Conservation (phyloP, 2,888 invertebrate genomes). For the Cheilosia impressa region DNA sequence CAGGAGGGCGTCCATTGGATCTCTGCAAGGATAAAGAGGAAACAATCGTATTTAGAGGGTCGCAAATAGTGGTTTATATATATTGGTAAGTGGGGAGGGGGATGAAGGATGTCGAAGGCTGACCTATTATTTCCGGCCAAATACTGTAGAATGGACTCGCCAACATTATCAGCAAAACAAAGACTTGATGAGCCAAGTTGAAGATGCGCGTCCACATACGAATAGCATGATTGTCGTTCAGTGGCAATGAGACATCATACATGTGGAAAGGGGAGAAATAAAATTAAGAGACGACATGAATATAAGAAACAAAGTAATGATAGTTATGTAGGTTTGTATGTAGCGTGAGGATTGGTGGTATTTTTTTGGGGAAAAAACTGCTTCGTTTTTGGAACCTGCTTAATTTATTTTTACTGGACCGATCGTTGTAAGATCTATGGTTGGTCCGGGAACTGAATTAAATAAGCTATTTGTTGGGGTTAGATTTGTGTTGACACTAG, state of each 20-base stretch:
- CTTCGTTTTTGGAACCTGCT: neutral
- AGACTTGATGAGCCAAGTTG: slow-evolving; percentile 51
- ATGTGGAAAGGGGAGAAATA: slow-evolving; percentile 68
- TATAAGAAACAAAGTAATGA: slow-evolving; percentile 48
- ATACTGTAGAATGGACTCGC: slow-evolving; percentile 65
- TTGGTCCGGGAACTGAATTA: neutral
- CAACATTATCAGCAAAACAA: slow-evolving; percentile 69
- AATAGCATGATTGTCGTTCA: slow-evolving; percentile 25
- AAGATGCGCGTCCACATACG: slow-evolving; percentile 34
- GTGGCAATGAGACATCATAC: slow-evolving; percentile 52
- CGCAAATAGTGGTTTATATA: neutral
- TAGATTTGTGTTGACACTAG: no score
- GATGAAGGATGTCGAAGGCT: slow-evolving; percentile 13
- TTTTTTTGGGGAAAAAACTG: neutral
- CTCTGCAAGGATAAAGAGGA: slow-evolving; percentile 78
- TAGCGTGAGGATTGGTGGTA: neutral
- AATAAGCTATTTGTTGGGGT: no score
- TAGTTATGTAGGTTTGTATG: slow-evolving; percentile 6
- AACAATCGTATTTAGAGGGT: neutral
- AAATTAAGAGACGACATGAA: slow-evolving; percentile 64
- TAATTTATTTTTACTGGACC: neutral
- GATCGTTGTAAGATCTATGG: neutral
- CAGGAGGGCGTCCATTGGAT: slow-evolving; percentile 83
- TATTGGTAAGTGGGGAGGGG: neutral
- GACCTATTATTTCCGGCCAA: slow-evolving; percentile 68